Base-by-base conservation (phyloP, 2,113 vertebrate genomes). In the Chionodraco myersi region DNA sequence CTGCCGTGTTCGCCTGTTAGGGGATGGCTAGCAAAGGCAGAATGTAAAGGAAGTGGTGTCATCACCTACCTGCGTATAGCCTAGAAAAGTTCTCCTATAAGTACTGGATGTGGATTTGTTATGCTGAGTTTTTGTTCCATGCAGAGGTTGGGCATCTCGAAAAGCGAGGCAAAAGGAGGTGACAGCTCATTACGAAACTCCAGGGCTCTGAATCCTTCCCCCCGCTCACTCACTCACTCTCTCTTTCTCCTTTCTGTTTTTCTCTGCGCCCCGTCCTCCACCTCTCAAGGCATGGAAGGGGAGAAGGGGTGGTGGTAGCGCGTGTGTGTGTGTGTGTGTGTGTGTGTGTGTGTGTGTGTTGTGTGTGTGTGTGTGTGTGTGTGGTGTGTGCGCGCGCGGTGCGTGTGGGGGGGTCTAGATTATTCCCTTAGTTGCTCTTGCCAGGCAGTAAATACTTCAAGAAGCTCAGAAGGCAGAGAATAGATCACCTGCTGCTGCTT, bases 401-500 rank as follows among this genome's bases (percentile, higher is more conserved):
- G 21, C 21, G 21, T 75, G 11, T n/a, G 26, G 58, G 49, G 77
- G 80, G 73, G 49, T 85, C 73, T 52, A 75, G 79, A 85, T 89
- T 79, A 84, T 88, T 88, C 76, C 83, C 80, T 85, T 58, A 79
- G 84, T 80, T 69, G 75, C 75, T 74, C 71, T 88, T 84, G 74
- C 78, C 79, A 81, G 78, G 80, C 73, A 89, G 88, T 90, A 89
- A 92, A 92, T 84, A 85, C 88, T 84, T 86, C 77, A 88, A 90
- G 76, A 64, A 67, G 85, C 78, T 90, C 78, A 66, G 70, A 34
- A 76, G 72, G 73, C 74, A 64, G 73, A 88, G 83, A 82, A 82
- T 82, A 80, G 73, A 87, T 85, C 82, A 86, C 80, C 88, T 77
- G 83, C 86, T 75, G 88, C 81, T 73, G 67, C 84, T 65, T 68